Base-by-base conservation (phyloP, 1,140 invertebrate genomes). In the Bicyclus anynana region DNA sequence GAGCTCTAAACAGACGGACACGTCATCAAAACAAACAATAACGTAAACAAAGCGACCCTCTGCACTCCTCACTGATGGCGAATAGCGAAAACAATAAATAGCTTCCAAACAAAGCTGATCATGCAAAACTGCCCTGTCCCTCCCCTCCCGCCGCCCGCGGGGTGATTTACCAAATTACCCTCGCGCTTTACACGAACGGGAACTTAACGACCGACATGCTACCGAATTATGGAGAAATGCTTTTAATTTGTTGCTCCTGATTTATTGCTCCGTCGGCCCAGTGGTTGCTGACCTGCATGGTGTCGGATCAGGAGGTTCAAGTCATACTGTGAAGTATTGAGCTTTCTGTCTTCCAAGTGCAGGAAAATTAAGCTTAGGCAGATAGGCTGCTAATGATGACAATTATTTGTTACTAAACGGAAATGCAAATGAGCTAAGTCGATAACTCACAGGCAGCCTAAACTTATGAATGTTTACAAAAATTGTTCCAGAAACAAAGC, bases 71-170 rank as follows among this genome's bases (percentile, higher is more conserved):
- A 16, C 13, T 53, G 40, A n/a, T 16, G 17, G 26, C 21, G 48
- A 20, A 44, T 21, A 35, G 26, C 57, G 16, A 44, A 71, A 67
- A 68, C 70, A 70, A 71, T 69, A 76, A 71, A 73, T 65, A 71
- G 51, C 27, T 49, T 51, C 64, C 65, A 69, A 71, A 72, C 53
- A 63, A 50, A 52, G 72, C 74, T 72, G 74, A 74, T 68, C 72
- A 77, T 77, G 74, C 74, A 74, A 72, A 74, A 77, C 29, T 33
- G 29, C n/a, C 29, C 29, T n/a, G 10, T 12, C 29, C 7, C 9
- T 12, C 29, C 66, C 27, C 13, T 46, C 33, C 44, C 35, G 16
- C 13, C 46, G 21, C 33, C 44, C 38, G 13, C 7, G 46, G 46
- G 26, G 4, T 38, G 35, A 38, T 38, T 14, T 38, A 38, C 35